Evolutionary conservation across 64 coral and sea anemone species (phyloP), one percentile per base, ranked within the genome.

Genomic region (Stichodactyla mertensii): DNA sequence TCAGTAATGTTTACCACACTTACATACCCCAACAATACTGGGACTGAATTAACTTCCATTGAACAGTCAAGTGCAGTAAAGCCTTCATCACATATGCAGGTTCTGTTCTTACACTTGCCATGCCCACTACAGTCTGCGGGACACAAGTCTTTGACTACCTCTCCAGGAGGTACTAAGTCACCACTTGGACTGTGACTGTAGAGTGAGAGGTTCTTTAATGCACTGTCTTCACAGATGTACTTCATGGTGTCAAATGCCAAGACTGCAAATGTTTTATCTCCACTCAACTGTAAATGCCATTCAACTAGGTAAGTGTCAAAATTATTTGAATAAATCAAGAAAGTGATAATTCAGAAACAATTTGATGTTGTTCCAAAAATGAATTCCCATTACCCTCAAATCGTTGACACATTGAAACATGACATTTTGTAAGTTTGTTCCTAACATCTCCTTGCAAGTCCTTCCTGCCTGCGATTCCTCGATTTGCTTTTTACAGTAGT

Each of bases 21-120:
- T 58, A 58, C 77, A 7, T 67, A 89, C 87, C 79, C 80, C 18
- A 89, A 89, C 31, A 89, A n/a, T 27, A 45, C 24, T 11, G 89
- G 83, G 67, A 90, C 77, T 24, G 77, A 54, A n/a, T 85, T 23
- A 20, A 52, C 11, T 36, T 55, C 13, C 27, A 84, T 57, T 0
- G 89, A 90, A n/a, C 89, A 90, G 24, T 90, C 89, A 27, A 16
- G 82, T 0, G 82, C 52, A 5, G 69, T 20, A 54, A 52, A 86
- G 9, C 66, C 83, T 54, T 85, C 89, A 58, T 58, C 56, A 15
- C 56, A 58, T 58, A 58, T 58, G 14, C 56, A 58, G 9, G 8
- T 58, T 58, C 56, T 58, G 56, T 58, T 58, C 56, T 58, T 58
- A 58, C 56, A 58, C 56, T 15, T 58, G 56, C 56, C 89, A 16